These are phyloP conservation scores for Cenopis cana DNA, from an alignment of 2,888 invertebrate genomes.

Conservation along the genomic window DNA sequence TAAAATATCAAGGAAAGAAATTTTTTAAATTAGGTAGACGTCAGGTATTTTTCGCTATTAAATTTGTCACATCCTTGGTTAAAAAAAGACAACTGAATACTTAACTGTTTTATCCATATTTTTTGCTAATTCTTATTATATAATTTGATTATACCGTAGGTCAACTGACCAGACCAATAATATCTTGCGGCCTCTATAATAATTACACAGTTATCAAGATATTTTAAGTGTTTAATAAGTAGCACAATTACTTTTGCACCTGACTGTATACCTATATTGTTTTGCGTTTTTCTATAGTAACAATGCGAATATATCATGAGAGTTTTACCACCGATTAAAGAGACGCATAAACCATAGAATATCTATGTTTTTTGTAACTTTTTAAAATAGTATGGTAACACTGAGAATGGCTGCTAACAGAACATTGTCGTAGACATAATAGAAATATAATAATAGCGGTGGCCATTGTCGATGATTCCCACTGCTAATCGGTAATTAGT, in stretches of 20 bases:
- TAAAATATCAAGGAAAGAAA: no score
- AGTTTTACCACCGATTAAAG: neutral
- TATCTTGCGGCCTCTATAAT: no score
- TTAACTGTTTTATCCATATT: no score
- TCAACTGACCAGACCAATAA: no score
- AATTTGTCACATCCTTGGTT: no score
- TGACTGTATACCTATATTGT: slow-evolving; percentile 13
- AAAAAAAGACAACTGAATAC: no score
- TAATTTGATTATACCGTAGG: no score
- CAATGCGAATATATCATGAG: slow-evolving; percentile 20
- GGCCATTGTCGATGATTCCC: slow-evolving; percentile 25
- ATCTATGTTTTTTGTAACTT: neutral
- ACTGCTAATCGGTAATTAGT: slow-evolving; percentile 17
- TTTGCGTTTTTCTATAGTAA: slow-evolving; percentile 18
- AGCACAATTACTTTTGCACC: neutral
- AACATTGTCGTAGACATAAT: slow-evolving; percentile 20
- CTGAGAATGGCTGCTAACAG: slow-evolving; percentile 17
- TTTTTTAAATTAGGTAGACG: no score
- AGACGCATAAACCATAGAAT: neutral
- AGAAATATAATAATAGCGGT: slow-evolving; percentile 25
- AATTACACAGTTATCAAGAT: neutral
- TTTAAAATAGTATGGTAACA: neutral
- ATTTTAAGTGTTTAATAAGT: neutral
- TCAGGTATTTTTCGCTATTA: no score
- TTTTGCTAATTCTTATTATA: no score